Conservation (phyloP, 2,113 vertebrate genomes). For the human region DNA sequence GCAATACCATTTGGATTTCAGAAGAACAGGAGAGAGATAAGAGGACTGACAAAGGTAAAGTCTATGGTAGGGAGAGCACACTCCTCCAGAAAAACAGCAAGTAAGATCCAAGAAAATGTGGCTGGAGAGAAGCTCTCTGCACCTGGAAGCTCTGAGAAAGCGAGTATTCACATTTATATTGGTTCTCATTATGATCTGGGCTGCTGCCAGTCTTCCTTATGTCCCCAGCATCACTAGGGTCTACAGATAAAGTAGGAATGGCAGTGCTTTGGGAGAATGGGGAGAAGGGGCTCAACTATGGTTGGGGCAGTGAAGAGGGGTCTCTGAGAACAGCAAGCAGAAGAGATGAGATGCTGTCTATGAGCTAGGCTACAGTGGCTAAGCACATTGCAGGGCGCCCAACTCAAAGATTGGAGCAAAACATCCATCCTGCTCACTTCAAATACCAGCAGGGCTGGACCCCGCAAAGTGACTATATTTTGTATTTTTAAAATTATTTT, state of each 20-base stretch:
- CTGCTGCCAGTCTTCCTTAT: background rate
- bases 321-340: background rate
- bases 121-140: background rate
- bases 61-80: background rate
- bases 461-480: background rate
- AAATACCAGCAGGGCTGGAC: background rate
- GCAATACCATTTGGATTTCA: background rate
- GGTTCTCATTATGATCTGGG: background rate
- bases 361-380: background rate
- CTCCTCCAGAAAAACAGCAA: background rate
- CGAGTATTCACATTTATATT: rapidly evolving
- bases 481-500: too few relatives aligned
- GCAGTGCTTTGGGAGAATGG: background rate
- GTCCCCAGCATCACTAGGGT: background rate
- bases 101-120: background rate
- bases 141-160: background rate
- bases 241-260: background rate
- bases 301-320: background rate
- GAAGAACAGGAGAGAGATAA: background rate
- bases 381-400: background rate
- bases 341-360: background rate
- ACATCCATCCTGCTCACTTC: rapidly evolving
- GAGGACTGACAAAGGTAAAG: background rate
- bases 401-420: background rate
- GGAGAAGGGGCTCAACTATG: background rate